Base-by-base conservation (phyloP, 1,140 invertebrate species). In the Sycobia sp. region DNA sequence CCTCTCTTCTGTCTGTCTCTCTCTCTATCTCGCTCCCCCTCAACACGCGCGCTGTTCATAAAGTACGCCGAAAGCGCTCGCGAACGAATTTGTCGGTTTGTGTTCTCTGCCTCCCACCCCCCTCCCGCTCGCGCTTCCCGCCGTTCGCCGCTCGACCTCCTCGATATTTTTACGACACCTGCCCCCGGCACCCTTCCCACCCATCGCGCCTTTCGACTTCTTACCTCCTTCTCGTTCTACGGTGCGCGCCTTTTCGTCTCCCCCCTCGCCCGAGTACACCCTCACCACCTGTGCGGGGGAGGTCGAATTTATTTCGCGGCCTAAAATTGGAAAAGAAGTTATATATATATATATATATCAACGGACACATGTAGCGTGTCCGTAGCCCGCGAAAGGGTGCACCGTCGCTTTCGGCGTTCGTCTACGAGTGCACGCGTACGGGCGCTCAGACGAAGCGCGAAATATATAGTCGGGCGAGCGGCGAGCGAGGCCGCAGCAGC, bases 271-370 rank as follows among this genome's bases (percentile, higher is more conserved):
- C 14, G 25, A 18, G 29, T 46, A 13, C 51, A 47, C 38, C 32
- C 11, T 43, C 44, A 27, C 50, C 34, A 51, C 39, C 14, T 13
- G 20, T 46, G 0, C 10, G 2, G 16, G 8, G 65, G 66, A 60
- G 74, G 72, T 77, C 71, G 76, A 76, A 73, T 76, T 70, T 70
- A 75, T 76, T 77, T 74, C 65, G 69, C 55, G 49, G n/a, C n/a
- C 46, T 11, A 67, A 70, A 75, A 76, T 76, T 72, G 73, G 67
- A 73, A 71, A 75, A 70, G 73, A 73, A 67, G 18, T 47, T 57
- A n/a, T n/a, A n/a, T n/a, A n/a, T n/a, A n/a, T n/a, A n/a, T n/a
- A n/a, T n/a, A n/a, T n/a, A n/a, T n/a, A n/a, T n/a, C n/a, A n/a
- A n/a, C n/a, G n/a, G n/a, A n/a, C n/a, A n/a, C n/a, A n/a, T n/a